Base-by-base conservation (phyloP, 2,888 invertebrate genomes). In the Lamellibrachia satsuma region DNA sequence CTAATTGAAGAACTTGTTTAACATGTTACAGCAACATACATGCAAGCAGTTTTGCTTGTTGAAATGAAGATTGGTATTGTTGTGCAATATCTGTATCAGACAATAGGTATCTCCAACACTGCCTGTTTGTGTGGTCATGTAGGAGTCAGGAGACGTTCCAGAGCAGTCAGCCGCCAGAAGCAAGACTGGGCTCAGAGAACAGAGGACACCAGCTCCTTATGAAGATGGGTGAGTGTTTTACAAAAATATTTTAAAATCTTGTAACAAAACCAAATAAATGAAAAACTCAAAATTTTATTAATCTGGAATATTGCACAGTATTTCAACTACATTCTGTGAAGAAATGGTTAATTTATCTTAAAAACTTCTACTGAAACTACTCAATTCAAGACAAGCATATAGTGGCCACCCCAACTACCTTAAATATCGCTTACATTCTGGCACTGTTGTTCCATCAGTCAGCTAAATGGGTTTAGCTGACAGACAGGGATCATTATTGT, bases 131-230 rank as follows among this genome's bases (percentile, higher is more conserved):
- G 8, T 92, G 52, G 57, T 92, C 51, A 39, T 55, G n/a, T 91
- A 92, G 27, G 92, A 93, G 93, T 39, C 52, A 90, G 92, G 94
- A 93, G 55, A 93, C 94, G 60, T 93, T 90, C 60, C 92, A 93
- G 75, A 75, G 75, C 91, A 91, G 52, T 57, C 52, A 27, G 22
- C 90, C 90, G 8, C 90, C 57, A 11, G 93, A 94, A 52, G 90
- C 92, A 8, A 92, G 95, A 90, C 94, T 97, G 2, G 98, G 99
- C 96, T 97, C 98, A 93, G 98, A 98, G 93, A 99, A 99, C 97
- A 99, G 99, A 96, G 99, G 99, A 0, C 99, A 99, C 97, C 99
- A 99, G 97, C 97, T 99, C 97, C 97, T 99, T 93, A 98, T 98
- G 97, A 99, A 99, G 97, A 99, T 99, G 99, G 99, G 97, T 97